Conservation (phyloP, 2,797 vertebrate genomes). For the Orestias chungarensis region DNA sequence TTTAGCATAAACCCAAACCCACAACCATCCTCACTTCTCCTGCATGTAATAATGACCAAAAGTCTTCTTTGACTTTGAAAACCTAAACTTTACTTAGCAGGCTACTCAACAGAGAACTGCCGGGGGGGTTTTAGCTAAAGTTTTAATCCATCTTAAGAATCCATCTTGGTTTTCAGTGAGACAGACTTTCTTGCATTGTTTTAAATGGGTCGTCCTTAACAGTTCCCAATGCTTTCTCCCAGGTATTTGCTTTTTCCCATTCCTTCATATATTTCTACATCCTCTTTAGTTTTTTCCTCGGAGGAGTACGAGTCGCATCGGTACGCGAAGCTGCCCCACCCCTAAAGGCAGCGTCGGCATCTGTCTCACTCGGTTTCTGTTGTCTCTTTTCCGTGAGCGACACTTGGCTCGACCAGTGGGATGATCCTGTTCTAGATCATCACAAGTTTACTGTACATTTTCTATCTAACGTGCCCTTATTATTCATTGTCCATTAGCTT, state of each 20-base stretch:
- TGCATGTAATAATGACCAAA: conserved; percentile 28
- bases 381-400: too few species aligned
- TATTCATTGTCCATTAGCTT: too few species aligned
- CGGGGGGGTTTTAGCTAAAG: too few species aligned
- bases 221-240: background rate
- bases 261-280: background rate
- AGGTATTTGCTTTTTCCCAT: background rate
- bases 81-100: conserved; percentile 12
- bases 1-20: conserved; percentile 12
- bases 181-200: background rate
- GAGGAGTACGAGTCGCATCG: too few species aligned
- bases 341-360: too few species aligned
- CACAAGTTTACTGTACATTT: too few species aligned
- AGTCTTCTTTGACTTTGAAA: conserved; percentile 42
- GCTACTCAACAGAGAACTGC: background rate
- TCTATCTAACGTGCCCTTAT: too few species aligned
- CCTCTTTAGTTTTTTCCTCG: too few species aligned
- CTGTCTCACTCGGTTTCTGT: too few species aligned
- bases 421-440: too few species aligned
- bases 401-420: too few species aligned
- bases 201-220: background rate
- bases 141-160: background rate
- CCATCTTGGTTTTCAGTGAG: background rate
- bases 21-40: background rate
- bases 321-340: too few species aligned